Base-by-base conservation (phyloP, 2,888 invertebrate genomes). In the Mimumesa dahlbomi region DNA sequence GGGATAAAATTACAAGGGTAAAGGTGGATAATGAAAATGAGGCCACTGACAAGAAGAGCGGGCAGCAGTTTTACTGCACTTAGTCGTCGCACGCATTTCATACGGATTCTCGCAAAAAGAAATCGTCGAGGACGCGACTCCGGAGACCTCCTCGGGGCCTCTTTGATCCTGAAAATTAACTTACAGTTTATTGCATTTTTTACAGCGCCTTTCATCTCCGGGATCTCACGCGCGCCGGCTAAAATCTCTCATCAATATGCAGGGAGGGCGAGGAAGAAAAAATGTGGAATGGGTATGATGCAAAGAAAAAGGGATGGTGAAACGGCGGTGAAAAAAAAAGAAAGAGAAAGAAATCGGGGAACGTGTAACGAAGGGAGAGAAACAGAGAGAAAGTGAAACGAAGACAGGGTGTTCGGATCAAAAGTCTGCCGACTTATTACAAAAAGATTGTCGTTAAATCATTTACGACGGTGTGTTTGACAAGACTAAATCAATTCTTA, bases 171-270 rank as follows among this genome's bases (percentile, higher is more conserved):
- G 64, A 63, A 77, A 81, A 81, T 81, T 79, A 75, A 71, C 81
- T 81, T 81, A 79, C 50, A 75, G 75, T 70, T 81, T 81, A 81
- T 81, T 81, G 77, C 72, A 77, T 81, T 79, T 81, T 79, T 79
- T 72, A 69, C 63, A 56, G 50, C 56, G 74, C 77, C 81, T 81
- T 81, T 81, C 75, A 81, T 81, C 81, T 77, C 34, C 49, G 38
- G 73, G 61, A 74, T 69, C 74, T 73, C 75, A 61, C 77, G 77
- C 68, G 62, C 56, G 49, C 53, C 62, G 62, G 57, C 73, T 75
- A 73, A 78, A 80, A 77, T 73, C 56, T 72, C 82, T 84, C 83
- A 82, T 84, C 82, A 82, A 83, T 83, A 84, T 84, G 82, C 83
- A 74, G 72, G 73, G 48, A 53, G 72, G 61, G 11, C 58, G 61